These are phyloP conservation scores for Eptesicus fuscus DNA, from an alignment of 2,113 vertebrate species.

Conservation along the genomic window DNA sequence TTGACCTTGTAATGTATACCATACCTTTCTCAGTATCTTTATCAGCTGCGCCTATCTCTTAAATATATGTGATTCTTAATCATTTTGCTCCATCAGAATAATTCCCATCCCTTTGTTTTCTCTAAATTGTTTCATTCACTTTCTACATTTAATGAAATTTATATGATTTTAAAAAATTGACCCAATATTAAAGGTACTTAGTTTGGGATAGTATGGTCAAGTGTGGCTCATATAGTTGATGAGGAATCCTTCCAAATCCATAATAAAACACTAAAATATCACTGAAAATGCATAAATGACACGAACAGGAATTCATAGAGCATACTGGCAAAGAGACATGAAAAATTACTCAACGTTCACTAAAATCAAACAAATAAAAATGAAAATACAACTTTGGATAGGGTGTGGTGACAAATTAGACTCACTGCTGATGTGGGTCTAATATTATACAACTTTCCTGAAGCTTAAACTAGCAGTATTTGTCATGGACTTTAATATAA, in stretches of 20 bases:
- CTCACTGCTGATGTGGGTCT: neutral
- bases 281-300: slow-evolving; percentile 2
- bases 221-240: slow-evolving; percentile 17
- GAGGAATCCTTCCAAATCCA: slow-evolving; percentile 32
- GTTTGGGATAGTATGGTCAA: neutral
- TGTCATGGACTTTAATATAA: neutral
- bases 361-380: slow-evolving; percentile 15
- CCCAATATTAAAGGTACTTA: slow-evolving; percentile 32
- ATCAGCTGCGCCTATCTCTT: neutral
- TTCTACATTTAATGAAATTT: slow-evolving; percentile 29
- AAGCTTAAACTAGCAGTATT: neutral
- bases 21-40: neutral
- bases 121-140: slow-evolving; percentile 23
- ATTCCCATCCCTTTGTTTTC: slow-evolving; percentile 3
- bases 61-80: slow-evolving; percentile 17
- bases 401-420: neutral
- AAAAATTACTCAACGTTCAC: slow-evolving; percentile 9
- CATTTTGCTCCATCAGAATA: slow-evolving; percentile 8
- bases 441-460: neutral
- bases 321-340: neutral
- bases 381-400: slow-evolving; percentile 18
- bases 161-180: neutral
- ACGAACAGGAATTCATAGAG: slow-evolving; percentile 7
- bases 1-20: neutral
- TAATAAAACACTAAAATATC: slow-evolving; percentile 11